Evolutionary conservation across 2,113 vertebrate genomes (phyloP).

Genomic region (Uria lomvia): DNA sequence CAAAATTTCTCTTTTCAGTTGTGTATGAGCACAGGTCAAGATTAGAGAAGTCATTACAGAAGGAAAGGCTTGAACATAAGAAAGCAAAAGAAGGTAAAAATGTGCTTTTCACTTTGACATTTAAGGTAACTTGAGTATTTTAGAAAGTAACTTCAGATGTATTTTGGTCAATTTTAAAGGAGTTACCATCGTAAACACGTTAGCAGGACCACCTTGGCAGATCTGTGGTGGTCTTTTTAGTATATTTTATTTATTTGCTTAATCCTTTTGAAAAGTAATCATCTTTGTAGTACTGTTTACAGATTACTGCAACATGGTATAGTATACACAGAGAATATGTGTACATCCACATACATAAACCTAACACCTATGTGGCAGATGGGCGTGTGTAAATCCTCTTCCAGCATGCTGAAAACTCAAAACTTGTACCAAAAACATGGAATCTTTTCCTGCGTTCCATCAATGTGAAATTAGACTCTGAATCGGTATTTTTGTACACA

Average conservation of each 20-base stretch:
- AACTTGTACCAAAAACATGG: neutral
- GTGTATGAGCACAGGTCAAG: conserved; percentile 97
- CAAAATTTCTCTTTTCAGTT: conserved; percentile 74
- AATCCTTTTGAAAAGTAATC: neutral
- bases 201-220: neutral
- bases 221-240: neutral
- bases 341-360: neutral
- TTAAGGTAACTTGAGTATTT: neutral
- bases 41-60: conserved; percentile 96
- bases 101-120: neutral
- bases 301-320: neutral
- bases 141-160: neutral
- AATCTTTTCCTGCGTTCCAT: neutral
- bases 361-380: accelerated
- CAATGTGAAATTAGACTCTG: neutral
- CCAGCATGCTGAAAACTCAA: neutral
- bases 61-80: conserved; percentile 95
- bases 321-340: neutral
- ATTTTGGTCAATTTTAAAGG: neutral
- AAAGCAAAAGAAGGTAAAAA: conserved; percentile 95
- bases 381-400: neutral
- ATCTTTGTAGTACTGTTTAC: neutral
- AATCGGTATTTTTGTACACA: neutral
- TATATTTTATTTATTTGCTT: neutral
- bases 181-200: neutral